These are phyloP conservation scores for Odocoileus hemionus DNA, from an alignment of 2,113 vertebrate genomes.

Conservation along the genomic window DNA sequence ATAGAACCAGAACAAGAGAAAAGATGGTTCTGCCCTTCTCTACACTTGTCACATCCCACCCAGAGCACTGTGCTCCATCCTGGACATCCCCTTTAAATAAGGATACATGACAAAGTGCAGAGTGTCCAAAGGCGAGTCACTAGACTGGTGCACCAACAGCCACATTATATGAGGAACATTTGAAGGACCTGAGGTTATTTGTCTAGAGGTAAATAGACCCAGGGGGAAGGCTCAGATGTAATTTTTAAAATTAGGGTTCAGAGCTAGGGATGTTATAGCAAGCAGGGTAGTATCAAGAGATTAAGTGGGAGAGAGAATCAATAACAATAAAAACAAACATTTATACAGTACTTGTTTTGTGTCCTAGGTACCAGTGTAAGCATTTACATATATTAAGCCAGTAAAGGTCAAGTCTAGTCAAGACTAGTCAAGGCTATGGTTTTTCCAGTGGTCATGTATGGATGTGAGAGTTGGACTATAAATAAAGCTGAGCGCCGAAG, in stretches of 20 bases:
- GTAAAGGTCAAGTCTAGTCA: not conserved
- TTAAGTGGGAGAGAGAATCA: not conserved
- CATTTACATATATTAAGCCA: not conserved
- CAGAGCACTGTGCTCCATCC: not conserved
- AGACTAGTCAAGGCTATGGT: no score
- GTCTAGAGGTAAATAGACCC: slow-evolving; percentile 11
- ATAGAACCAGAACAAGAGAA: slow-evolving; percentile 50
- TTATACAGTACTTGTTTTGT: not conserved
- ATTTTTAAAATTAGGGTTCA: slow-evolving; percentile 1
- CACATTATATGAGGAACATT: not conserved
- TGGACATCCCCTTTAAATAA: slow-evolving; percentile 25
- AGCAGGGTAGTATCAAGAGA: slow-evolving; percentile 3
- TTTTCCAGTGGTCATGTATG: no score
- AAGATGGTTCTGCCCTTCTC: slow-evolving; percentile 28
- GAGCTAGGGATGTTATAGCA: not conserved
- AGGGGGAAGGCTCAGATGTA: not conserved
- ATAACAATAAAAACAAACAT: slow-evolving; percentile 24
- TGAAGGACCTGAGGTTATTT: not conserved
- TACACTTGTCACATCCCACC: slow-evolving; percentile 24
- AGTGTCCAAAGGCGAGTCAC: slow-evolving; percentile 19
- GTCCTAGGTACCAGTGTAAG: not conserved
- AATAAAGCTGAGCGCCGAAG: no score
- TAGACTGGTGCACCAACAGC: not conserved
- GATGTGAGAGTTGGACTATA: no score
- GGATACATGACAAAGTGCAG: not conserved